phyloP scores from a whole-genome alignment of 2,888 invertebrate species.

The Drosophila ustulata region DNA sequence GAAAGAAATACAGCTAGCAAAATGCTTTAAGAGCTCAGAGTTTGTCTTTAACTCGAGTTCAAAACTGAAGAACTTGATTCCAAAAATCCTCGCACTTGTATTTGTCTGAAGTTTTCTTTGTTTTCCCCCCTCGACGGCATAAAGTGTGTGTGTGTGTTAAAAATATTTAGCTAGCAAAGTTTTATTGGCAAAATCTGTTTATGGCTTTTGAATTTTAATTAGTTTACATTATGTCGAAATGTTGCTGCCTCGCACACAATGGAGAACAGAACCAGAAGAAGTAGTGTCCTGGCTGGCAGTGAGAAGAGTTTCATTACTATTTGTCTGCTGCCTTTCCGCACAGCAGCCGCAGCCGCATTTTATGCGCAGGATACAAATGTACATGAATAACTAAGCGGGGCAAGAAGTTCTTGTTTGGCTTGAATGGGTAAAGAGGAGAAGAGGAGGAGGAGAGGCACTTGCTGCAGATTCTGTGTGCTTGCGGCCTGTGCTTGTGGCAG shows the following conservation, averaged over 20 bases:
- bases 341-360: slow-evolving; percentile 80
- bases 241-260: slow-evolving; percentile 63
- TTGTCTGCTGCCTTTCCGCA: slow-evolving; percentile 81
- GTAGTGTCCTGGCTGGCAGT: slow-evolving; percentile 64
- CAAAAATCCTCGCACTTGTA: slow-evolving; percentile 56
- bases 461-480: slow-evolving; percentile 18
- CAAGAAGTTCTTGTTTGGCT: slow-evolving; percentile 21
- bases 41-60: slow-evolving; percentile 63
- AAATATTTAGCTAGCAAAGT: slow-evolving; percentile 83
- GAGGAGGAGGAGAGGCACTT: no score
- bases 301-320: slow-evolving; percentile 78
- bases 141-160: slow-evolving; percentile 51
- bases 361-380: slow-evolving; percentile 81
- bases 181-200: slow-evolving; percentile 85
- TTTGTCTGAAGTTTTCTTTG: slow-evolving; percentile 72
- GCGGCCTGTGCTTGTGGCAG: slow-evolving; percentile 54
- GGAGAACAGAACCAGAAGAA: slow-evolving; percentile 50
- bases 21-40: slow-evolving; percentile 57
- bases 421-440: slow-evolving; percentile 6
- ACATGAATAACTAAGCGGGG: slow-evolving; percentile 75
- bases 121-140: slow-evolving; percentile 33
- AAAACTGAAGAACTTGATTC: slow-evolving; percentile 50
- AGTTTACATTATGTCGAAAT: slow-evolving; percentile 83
- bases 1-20: slow-evolving; percentile 21
- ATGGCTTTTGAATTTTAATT: slow-evolving; percentile 85